These are phyloP conservation scores for Rhopalosiphum nymphaeae DNA, from an alignment of 2,888 invertebrate species.

Conservation along the genomic window DNA sequence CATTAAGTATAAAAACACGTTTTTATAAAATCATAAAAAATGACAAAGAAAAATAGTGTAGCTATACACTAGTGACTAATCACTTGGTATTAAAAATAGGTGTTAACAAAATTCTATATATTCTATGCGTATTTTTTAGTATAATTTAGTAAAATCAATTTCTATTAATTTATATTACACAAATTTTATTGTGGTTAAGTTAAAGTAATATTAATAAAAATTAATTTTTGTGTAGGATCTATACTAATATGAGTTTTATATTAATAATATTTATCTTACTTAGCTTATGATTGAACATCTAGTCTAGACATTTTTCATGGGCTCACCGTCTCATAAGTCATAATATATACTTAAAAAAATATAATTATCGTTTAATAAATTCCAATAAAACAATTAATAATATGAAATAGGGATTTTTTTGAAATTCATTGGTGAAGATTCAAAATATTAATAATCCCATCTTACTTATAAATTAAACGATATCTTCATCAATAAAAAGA, in stretches of 20 bases:
- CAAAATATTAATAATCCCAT: too few relatives aligned
- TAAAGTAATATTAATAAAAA: too few relatives aligned
- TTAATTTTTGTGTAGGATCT: background rate
- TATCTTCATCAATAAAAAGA: too few relatives aligned
- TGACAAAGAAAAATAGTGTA: background rate
- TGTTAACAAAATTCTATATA: background rate
- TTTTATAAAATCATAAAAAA: background rate
- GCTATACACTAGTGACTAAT: background rate
- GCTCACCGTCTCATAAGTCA: too few relatives aligned
- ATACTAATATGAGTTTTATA: background rate
- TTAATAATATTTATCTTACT: background rate
- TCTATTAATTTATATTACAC: background rate
- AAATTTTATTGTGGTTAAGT: background rate
- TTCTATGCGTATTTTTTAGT: background rate
- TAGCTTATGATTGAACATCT: too few relatives aligned
- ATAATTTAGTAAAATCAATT: background rate
- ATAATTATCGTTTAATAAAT: too few relatives aligned
- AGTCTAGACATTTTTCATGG: too few relatives aligned
- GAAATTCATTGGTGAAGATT: too few relatives aligned
- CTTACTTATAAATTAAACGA: too few relatives aligned
- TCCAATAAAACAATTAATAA: too few relatives aligned
- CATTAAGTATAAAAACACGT: background rate
- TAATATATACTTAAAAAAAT: too few relatives aligned
- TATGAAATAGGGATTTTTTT: too few relatives aligned
- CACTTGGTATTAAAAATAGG: background rate